Base-by-base conservation (phyloP, 2,888 invertebrate genomes). In the Volucella bombylans region DNA sequence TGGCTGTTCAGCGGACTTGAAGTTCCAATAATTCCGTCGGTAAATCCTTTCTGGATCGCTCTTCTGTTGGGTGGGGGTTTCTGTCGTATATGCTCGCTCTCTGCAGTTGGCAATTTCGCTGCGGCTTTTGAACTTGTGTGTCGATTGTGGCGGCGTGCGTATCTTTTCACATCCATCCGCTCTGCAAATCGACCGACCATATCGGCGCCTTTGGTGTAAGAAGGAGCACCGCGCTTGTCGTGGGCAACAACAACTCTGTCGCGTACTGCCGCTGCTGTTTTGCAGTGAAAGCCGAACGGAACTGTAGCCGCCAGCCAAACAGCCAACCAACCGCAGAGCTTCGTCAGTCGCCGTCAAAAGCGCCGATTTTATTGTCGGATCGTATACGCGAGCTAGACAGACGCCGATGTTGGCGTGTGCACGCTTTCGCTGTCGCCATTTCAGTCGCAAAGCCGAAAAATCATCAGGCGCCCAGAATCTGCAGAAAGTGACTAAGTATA, bases 381-480 rank as follows among this genome's bases (percentile, higher is more conserved):
- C 57, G 64, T 69, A 69, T 41, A 68, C 54, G 62, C 49, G 49
- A 68, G 31, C 38, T 18, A 77, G 50, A 64, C 67, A 64, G 52
- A 64, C 71, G 74, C 81, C 81, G 62, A 82, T 65, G 69, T 68
- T 47, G 65, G 71, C 69, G 64, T 57, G 68, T 82, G 82, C 72
- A 82, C 82, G 79, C 79, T 83, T 79, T 79, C 68, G 79, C 79
- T 83, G 83, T 79, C 79, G 79, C 65, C n/a, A 83, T 83, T 83
- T 83, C 83, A 79, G 83, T 83, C 79, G 79, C 74, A 69, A 83
- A 79, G 83, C 83, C 83, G 83, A 83, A 83, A 83, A 83, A 23
- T 15, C 9, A 79, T 39, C 69, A 83, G 65, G 74, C 45, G n/a
- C 23, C 38, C 83, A 79, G 79, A 14, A 69, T 61, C 12, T 3